Conservation (phyloP, 2,888 invertebrate genomes). For the Byasa hedistus region DNA sequence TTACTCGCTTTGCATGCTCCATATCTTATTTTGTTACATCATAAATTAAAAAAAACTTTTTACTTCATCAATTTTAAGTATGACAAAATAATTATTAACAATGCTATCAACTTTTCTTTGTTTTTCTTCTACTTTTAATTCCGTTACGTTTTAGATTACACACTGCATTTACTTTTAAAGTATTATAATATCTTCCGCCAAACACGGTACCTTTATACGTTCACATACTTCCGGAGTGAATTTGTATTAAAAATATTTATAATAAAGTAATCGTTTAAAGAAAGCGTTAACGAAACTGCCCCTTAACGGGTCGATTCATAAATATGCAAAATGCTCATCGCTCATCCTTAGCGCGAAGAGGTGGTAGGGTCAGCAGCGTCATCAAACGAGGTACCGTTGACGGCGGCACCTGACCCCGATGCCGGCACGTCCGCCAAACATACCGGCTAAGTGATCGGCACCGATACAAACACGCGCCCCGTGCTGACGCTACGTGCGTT, state of each 20-base stretch:
- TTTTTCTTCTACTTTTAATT: too few species aligned
- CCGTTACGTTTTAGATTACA: too few species aligned
- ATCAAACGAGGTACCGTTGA: slow-evolving; percentile 76
- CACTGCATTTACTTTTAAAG: too few species aligned
- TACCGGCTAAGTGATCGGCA: slow-evolving; percentile 71
- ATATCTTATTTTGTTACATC: too few species aligned
- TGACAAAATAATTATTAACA: too few species aligned
- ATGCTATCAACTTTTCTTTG: too few species aligned
- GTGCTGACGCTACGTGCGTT: slow-evolving; percentile 42
- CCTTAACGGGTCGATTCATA: slow-evolving; percentile 10
- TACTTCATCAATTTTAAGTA: too few species aligned
- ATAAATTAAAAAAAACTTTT: too few species aligned
- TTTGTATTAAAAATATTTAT: background rate
- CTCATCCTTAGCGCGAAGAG: slow-evolving; percentile 36
- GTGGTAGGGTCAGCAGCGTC: slow-evolving; percentile 67
- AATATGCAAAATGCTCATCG: slow-evolving; percentile 28
- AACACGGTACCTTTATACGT: too few species aligned
- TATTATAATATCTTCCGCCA: too few species aligned
- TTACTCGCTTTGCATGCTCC: too few species aligned
- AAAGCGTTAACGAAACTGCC: background rate
- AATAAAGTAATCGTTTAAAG: background rate
- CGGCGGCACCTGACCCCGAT: slow-evolving; percentile 67
- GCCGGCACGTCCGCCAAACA: slow-evolving; percentile 65
- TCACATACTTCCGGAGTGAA: background rate
- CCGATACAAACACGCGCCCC: slow-evolving; percentile 64